Base-by-base conservation (phyloP, 35 echinoderm and acorn worm genomes). In the Lytechinus variegatus region DNA sequence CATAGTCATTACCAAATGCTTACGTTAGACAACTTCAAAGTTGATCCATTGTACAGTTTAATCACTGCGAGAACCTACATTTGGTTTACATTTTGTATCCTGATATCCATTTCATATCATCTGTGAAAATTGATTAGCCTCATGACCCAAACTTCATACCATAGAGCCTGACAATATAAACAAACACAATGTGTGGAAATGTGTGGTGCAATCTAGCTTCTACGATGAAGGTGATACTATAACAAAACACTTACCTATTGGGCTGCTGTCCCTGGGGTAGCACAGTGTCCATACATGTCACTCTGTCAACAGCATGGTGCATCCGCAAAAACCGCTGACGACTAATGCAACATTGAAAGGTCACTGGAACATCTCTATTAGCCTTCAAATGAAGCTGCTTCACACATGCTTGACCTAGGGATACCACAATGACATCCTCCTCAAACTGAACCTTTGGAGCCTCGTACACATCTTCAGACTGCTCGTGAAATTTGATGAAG, bases 401-500 rank as follows among this genome's bases (percentile, higher is more conserved):
- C 52, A 90, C 88, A 90, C 28, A 54, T 44, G 29, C 9, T 90
- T 28, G 28, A 3, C 88, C 16, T 52, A 90, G 88, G 13, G 1
- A 13, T 6, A 90, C 27, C 28, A 54, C 52, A 54, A 90, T 10
- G 9, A 33, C 28, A 21, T 21, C 52, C 92, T 57, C 57, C 92
- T 93, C 92, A 28, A 54, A 11, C 52, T 10, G 92, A 3, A 57
- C 54, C 53, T 12, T 90, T 33, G 28, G 27, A 28, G 93, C 97
- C 86, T 96, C 94, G 86, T 96, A 97, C 12, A 97, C 87, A 11
- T 86, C 28, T 10, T 61, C n/a, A 21, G 96, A 87, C 27, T 91
- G 29, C 53, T 87, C 54, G 9, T 92, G 53, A 54, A 93, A 96
- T 54, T 97, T 97, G 3, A 96, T 94, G 19, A 97, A 94, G 24